Percentiles rank a stretch among this genome's conserved stretches.
phyloP scores from a whole-genome alignment of 2,797 vertebrate genomes.

The Pristis pectinata region DNA sequence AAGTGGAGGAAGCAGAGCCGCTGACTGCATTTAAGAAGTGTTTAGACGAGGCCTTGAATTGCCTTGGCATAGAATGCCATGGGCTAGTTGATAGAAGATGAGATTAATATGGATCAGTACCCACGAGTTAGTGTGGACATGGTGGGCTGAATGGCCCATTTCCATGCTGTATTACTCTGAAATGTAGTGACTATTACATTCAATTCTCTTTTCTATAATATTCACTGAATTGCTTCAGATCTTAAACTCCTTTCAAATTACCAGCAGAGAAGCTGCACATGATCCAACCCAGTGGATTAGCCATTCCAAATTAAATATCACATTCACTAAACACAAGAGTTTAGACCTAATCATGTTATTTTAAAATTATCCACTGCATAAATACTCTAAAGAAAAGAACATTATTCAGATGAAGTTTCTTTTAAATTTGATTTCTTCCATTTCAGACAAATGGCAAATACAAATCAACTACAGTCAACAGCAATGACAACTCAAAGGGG shows the following conservation, averaged over 20 bases:
- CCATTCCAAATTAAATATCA: not conserved
- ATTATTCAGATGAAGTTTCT: not conserved
- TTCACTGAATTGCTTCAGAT: not conserved
- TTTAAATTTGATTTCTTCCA: not conserved
- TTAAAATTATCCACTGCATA: not conserved
- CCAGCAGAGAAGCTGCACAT: not conserved
- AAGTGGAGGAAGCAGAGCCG: too few relatives aligned
- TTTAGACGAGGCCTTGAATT: too few relatives aligned
- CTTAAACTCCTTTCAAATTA: not conserved
- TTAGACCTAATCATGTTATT: not conserved
- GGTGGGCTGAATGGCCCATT: too few relatives aligned
- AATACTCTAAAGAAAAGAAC: not conserved
- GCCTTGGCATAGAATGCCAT: too few relatives aligned
- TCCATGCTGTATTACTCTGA: not conserved
- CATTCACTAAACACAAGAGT: not conserved
- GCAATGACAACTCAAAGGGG: not conserved
- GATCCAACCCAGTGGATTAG: too few relatives aligned
- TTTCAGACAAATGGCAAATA: not conserved
- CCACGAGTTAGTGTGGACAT: too few relatives aligned
- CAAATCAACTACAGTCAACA: not conserved
- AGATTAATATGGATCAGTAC: too few relatives aligned
- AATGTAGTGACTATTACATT: not conserved
- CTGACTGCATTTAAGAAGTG: too few relatives aligned
- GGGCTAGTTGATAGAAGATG: too few relatives aligned
- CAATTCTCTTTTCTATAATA: not conserved